phyloP scores from a whole-genome alignment of 1,140 invertebrate species.

The Wasmannia auropunctata region DNA sequence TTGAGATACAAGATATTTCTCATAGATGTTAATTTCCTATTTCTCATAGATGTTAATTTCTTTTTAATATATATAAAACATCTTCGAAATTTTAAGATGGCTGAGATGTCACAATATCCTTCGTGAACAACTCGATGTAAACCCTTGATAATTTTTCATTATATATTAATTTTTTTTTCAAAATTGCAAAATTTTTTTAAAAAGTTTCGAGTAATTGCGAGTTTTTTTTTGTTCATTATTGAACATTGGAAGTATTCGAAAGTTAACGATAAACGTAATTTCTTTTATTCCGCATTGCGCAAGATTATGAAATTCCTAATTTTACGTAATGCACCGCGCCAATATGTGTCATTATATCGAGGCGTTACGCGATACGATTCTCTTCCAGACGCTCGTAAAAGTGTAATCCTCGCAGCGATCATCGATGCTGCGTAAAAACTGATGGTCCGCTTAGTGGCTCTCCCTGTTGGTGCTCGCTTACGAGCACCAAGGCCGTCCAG shows the following conservation, averaged over 20 bases:
- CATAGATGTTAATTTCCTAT: too few relatives aligned
- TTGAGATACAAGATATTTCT: too few relatives aligned
- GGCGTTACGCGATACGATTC: neutral
- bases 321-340: slow-evolving; percentile 42
- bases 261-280: neutral
- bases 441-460: slow-evolving; percentile 38
- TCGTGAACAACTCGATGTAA: too few relatives aligned
- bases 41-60: too few relatives aligned
- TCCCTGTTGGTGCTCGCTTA: neutral
- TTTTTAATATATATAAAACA: too few relatives aligned
- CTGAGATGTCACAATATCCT: too few relatives aligned
- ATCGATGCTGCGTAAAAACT: slow-evolving; percentile 18
- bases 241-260: neutral
- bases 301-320: slow-evolving; percentile 63
- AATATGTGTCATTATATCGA: slow-evolving; percentile 37
- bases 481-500: slow-evolving; percentile 51
- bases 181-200: neutral
- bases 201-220: neutral
- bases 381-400: neutral
- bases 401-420: neutral
- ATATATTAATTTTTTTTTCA: too few relatives aligned
- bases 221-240: neutral
- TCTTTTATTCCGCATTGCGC: slow-evolving; percentile 32
- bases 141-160: too few relatives aligned
- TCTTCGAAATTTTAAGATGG: too few relatives aligned